A percentile compares a stretch with the other conserved stretches of the same genome.
These are phyloP conservation scores for Colletes gigas DNA, from an alignment of 1,140 invertebrate genomes.

Conservation along the genomic window DNA sequence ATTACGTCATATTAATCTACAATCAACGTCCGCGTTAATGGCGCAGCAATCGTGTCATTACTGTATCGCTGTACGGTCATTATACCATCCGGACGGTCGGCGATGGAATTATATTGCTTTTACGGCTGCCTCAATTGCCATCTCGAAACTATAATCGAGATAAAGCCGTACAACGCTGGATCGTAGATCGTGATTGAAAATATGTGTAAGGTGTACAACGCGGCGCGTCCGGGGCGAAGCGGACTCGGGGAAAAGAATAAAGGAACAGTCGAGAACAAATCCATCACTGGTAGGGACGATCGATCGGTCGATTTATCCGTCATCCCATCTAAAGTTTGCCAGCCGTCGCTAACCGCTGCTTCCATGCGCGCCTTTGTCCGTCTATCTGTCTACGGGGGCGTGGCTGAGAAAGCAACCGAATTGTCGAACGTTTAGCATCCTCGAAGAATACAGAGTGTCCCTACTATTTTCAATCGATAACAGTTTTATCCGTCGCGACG, in stretches of 20 bases:
- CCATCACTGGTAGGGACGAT: conserved; percentile 63
- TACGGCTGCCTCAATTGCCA: conserved; percentile 42
- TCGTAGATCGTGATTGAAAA: conserved; percentile 57
- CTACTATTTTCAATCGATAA: background rate
- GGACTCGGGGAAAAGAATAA: conserved; percentile 17
- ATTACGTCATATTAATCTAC: conserved; percentile 53
- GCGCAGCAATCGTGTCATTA: conserved; percentile 40
- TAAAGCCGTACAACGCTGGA: conserved; percentile 46
- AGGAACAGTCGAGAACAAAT: conserved; percentile 63
- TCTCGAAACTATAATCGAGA: conserved; percentile 56
- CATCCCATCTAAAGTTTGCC: conserved; percentile 59
- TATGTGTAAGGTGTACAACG: conserved; percentile 50
- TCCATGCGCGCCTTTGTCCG: conserved; percentile 9
- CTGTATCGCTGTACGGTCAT: conserved; percentile 41
- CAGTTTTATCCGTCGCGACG: too few species aligned
- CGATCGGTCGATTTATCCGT: conserved; percentile 62
- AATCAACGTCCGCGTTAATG: conserved; percentile 34
- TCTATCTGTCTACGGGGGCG: conserved; percentile 53
- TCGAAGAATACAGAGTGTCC: background rate
- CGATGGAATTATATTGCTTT: conserved; percentile 46
- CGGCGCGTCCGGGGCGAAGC: background rate
- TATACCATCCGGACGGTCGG: conserved; percentile 11
- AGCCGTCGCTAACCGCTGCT: conserved; percentile 14
- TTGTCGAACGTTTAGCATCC: background rate
- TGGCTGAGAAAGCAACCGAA: conserved; percentile 49